These are phyloP conservation scores for Eumeta japonica DNA, from an alignment of 1,140 invertebrate genomes.

Conservation along the genomic window DNA sequence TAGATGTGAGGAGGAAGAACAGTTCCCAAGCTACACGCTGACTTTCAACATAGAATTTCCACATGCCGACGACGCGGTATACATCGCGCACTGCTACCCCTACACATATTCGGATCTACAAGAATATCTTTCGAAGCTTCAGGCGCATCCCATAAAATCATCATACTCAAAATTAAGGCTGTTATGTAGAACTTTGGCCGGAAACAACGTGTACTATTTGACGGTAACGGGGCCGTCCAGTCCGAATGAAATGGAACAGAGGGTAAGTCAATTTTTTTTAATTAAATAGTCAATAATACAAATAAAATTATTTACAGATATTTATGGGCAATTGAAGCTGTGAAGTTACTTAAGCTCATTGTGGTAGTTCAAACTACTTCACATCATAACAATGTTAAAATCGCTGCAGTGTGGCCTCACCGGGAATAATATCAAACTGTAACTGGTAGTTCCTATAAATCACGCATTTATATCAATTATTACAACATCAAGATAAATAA, in stretches of 20 bases:
- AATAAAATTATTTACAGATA: too few relatives aligned
- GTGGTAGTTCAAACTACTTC: too few relatives aligned
- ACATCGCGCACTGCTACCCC: slow-evolving; percentile 94
- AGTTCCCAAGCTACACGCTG: slow-evolving; percentile 72
- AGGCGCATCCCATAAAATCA: slow-evolving; percentile 77
- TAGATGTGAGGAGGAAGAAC: slow-evolving; percentile 64
- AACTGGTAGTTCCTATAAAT: too few relatives aligned
- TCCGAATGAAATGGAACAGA: slow-evolving; percentile 57
- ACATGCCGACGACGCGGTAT: slow-evolving; percentile 87
- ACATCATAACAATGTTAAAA: too few relatives aligned
- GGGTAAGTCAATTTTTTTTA: slow-evolving; percentile 22
- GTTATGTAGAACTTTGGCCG: slow-evolving; percentile 82
- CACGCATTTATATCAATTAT: too few relatives aligned
- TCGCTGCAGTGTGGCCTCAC: too few relatives aligned
- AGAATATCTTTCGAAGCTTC: slow-evolving; percentile 70
- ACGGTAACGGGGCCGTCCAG: slow-evolving; percentile 78
- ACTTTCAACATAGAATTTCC: slow-evolving; percentile 93
- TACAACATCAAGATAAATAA: too few relatives aligned
- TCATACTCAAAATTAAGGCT: slow-evolving; percentile 75
- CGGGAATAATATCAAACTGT: too few relatives aligned
- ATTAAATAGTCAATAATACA: background rate
- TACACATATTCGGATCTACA: slow-evolving; percentile 91
- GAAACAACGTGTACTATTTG: slow-evolving; percentile 89
- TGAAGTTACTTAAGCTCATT: too few relatives aligned
- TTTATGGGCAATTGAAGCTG: too few relatives aligned